Evolutionary conservation across 2,113 vertebrate species (phyloP).

Genomic region (Halcyon senegalensis): DNA sequence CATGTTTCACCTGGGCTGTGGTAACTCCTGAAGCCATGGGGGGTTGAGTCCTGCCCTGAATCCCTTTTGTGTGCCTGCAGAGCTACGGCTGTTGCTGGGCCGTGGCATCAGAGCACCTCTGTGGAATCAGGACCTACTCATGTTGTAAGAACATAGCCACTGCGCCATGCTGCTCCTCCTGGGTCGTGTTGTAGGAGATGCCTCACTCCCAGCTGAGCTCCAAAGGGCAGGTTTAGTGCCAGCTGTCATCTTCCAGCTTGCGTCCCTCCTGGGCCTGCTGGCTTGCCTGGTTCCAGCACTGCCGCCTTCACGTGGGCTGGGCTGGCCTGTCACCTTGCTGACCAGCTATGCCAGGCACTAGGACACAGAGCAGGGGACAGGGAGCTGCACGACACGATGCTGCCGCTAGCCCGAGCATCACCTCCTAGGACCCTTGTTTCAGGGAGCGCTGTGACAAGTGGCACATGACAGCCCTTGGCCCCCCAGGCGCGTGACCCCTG

Average conservation of each 20-base stretch:
- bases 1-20: background rate
- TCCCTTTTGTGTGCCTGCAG: background rate
- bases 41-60: background rate
- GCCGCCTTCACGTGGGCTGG: background rate
- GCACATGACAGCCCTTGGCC: background rate
- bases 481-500: background rate
- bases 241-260: background rate
- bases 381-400: fast-evolving
- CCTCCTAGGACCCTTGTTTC: background rate
- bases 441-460: background rate
- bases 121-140: background rate
- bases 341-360: background rate
- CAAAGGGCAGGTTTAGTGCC: background rate
- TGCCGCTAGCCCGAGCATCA: fast-evolving
- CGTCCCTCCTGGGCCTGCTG: background rate
- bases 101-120: background rate
- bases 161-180: background rate
- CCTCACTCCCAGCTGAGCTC: background rate
- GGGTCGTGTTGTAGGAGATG: fast-evolving
- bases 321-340: background rate
- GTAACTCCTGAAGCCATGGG: background rate
- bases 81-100: background rate
- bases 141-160: background rate
- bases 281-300: background rate
- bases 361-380: background rate